Evolutionary conservation across 2,113 vertebrate genomes (phyloP).

Genomic region (Donacobius atricapilla): DNA sequence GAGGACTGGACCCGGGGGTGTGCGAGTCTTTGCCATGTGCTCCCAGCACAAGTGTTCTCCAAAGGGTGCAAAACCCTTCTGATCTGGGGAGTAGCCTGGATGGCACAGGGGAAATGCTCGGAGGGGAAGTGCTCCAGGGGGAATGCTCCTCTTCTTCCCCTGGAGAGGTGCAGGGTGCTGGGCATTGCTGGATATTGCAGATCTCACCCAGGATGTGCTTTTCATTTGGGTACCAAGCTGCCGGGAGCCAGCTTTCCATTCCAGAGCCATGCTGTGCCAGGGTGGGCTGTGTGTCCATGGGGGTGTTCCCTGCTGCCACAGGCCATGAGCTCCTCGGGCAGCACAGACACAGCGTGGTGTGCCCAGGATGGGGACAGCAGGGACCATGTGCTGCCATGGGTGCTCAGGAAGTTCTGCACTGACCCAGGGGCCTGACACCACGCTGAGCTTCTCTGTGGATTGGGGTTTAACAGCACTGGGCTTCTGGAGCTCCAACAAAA

Average conservation of each 20-base stretch:
- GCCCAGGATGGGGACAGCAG: accelerated
- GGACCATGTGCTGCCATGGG: not conserved
- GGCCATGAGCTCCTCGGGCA: accelerated
- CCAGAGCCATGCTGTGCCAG: accelerated
- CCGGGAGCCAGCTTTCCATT: not conserved
- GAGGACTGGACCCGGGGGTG: accelerated
- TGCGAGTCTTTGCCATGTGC: accelerated
- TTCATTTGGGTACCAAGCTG: accelerated
- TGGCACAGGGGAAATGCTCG: accelerated
- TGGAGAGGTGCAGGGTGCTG: accelerated
- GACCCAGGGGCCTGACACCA: not conserved
- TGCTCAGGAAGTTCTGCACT: not conserved
- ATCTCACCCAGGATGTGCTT: not conserved
- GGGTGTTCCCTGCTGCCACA: not conserved
- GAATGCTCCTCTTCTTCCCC: not conserved
- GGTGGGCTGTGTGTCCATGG: not conserved
- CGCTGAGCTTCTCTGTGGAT: accelerated
- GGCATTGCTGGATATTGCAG: not conserved
- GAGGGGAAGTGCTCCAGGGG: accelerated
- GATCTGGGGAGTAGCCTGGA: not conserved
- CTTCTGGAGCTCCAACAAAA: conserved; percentile 40
- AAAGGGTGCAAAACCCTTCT: not conserved
- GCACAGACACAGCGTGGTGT: accelerated
- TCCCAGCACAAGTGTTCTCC: not conserved
- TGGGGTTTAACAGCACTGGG: not conserved